Base-by-base conservation (phyloP, 2,113 vertebrate genomes). In the Heliornis fulica region DNA sequence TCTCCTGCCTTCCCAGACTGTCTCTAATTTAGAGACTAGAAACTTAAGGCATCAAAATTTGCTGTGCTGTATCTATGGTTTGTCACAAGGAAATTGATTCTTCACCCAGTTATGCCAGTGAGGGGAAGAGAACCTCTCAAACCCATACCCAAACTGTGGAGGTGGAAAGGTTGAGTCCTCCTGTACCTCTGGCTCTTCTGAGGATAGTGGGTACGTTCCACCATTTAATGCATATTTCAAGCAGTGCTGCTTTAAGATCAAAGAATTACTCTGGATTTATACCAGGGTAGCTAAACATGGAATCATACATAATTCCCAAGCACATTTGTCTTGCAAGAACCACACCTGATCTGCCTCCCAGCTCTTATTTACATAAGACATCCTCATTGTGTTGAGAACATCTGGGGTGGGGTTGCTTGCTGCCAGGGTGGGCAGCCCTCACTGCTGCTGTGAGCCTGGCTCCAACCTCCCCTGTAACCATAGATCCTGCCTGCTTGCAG, bases 331-430 rank as follows among this genome's bases (percentile, higher is more conserved):
- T 97, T 86, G 83, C 88, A 87, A 54, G 93, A 96, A 74, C 96
- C 96, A 92, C 96, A 94, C 96, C 94, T 94, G 93, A 93, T 93
- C 84, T 96, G 96, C 89, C 95, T 97, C 89, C 86, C 85, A 95
- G 97, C 75, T 86, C 82, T 78, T 81, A 90, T 95, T 94, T 95
- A 54, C 95, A 95, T 90, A 48, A 87, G 90, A 69, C 92, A 75
- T 68, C 81, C 90, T 92, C 14, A 2, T 51, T 56, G 85, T 41
- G 57, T 89, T 87, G 93, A 89, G 94, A 96, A 96, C 72, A 86
- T 97, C 90, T 90, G 83, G 79, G 83, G 91, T 93, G 94, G 90
- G 92, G 87, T 82, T 92, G 69, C 60, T 77, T 11, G 25, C 63
- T 94, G 89, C 87, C 91, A 40, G 89, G 70, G 75, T 95, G 93